These are phyloP conservation scores for Apamea monoglypha DNA, from an alignment of 2,888 invertebrate species.

Conservation along the genomic window DNA sequence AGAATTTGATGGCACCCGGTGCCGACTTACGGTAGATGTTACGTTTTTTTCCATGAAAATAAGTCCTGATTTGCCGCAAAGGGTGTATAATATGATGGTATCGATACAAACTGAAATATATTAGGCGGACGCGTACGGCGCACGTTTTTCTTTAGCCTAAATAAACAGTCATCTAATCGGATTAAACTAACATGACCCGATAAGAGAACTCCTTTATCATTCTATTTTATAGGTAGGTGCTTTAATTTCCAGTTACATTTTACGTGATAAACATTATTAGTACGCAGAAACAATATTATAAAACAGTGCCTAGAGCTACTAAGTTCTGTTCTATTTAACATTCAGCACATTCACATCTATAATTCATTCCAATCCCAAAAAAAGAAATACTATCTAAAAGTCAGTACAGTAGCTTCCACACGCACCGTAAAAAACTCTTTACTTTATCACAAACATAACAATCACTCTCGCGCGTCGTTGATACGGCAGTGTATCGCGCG, in stretches of 20 bases:
- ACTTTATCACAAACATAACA: constrained; percentile 71
- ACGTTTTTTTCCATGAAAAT: constrained; percentile 65
- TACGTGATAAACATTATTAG: not conserved
- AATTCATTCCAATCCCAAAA: constrained; percentile 57
- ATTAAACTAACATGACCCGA: constrained; percentile 55
- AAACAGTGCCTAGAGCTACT: not conserved
- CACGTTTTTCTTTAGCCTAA: constrained; percentile 63
- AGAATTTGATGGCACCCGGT: constrained; percentile 85
- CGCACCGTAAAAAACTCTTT: constrained; percentile 65
- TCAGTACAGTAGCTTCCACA: constrained; percentile 57
- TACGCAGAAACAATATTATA: not conserved
- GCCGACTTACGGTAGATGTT: constrained; percentile 66
- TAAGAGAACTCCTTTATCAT: constrained; percentile 46
- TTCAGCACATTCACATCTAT: constrained; percentile 35
- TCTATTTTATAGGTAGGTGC: constrained; percentile 29
- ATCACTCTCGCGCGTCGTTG: constrained; percentile 66
- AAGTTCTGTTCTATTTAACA: constrained; percentile 25
- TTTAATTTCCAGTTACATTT: constrained; percentile 33
- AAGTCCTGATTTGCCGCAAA: constrained; percentile 58
- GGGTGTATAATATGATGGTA: constrained; percentile 53
- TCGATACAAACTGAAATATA: constrained; percentile 56
- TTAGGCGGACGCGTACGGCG: constrained; percentile 41
- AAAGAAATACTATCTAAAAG: constrained; percentile 55
- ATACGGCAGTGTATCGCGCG: constrained; percentile 66
- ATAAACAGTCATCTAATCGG: constrained; percentile 50